A percentile compares a stretch with the other conserved stretches of the same genome.
Evolutionary conservation across 2,797 vertebrate species (phyloP).

Genomic region (Mus minutoides): DNA sequence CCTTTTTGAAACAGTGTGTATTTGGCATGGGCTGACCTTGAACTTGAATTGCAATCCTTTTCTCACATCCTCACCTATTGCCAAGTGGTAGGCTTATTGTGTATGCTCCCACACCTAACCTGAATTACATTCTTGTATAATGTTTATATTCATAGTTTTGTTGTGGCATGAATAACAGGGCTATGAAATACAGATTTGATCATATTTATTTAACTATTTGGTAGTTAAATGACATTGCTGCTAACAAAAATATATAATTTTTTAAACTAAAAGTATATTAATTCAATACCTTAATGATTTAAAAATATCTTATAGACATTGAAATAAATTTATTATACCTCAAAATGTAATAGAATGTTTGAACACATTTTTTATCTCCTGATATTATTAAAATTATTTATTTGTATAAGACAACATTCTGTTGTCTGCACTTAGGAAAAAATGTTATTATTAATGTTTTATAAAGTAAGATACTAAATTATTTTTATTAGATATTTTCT

Average conservation of each 20-base stretch:
- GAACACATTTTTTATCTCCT: neutral
- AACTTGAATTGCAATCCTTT: neutral
- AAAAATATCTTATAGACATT: neutral
- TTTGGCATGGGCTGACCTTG: neutral
- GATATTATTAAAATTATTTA: neutral
- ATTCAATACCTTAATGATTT: neutral
- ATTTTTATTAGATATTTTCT: neutral
- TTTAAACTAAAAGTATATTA: neutral
- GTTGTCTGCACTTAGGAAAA: neutral
- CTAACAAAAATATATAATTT: neutral
- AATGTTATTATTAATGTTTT: neutral
- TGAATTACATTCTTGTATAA: neutral
- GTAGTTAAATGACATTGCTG: neutral
- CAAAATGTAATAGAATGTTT: neutral
- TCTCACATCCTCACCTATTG: neutral
- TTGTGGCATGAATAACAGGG: neutral
- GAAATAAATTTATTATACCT: neutral
- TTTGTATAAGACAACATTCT: neutral
- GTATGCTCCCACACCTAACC: neutral
- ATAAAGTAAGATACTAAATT: neutral
- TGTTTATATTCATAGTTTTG: neutral
- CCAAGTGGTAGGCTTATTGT: neutral
- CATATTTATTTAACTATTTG: neutral
- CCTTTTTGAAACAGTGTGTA: neutral
- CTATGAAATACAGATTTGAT: neutral